Evolutionary conservation across 2,888 invertebrate genomes (phyloP).

Genomic region (Pinctada fucata): DNA sequence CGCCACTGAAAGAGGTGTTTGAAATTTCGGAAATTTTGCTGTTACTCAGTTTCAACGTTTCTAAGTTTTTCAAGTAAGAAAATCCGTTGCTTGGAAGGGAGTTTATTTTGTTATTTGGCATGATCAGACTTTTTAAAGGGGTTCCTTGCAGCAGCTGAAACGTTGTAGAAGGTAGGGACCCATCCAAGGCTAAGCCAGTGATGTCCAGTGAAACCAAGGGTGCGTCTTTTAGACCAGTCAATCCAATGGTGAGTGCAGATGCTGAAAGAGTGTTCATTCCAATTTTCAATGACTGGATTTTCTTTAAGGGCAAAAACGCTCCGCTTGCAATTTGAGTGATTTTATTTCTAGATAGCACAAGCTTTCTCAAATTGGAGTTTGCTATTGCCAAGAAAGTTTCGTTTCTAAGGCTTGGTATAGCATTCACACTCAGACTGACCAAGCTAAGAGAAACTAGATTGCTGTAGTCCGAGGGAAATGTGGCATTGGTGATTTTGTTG

Average conservation of each 20-base stretch:
- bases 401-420: constrained; percentile 48
- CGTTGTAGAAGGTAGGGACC: constrained; percentile 51
- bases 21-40: constrained; percentile 49
- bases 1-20: constrained; percentile 52
- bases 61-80: constrained; percentile 52
- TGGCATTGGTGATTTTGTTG: constrained; percentile 55
- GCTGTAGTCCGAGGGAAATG: constrained; percentile 52
- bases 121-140: constrained; percentile 51
- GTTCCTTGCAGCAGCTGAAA: constrained; percentile 55
- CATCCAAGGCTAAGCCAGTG: constrained; percentile 53
- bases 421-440: constrained; percentile 59
- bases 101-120: constrained; percentile 56
- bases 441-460: constrained; percentile 35
- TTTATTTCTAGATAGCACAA: constrained; percentile 58
- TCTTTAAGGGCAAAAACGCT: constrained; percentile 48
- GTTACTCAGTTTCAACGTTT: constrained; percentile 53
- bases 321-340: constrained; percentile 48
- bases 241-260: constrained; percentile 44
- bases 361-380: constrained; percentile 43
- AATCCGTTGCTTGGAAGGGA: constrained; percentile 49
- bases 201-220: constrained; percentile 59
- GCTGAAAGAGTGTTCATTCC: constrained; percentile 58
- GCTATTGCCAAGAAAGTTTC: constrained; percentile 50
- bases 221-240: constrained; percentile 48
- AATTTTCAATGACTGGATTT: constrained; percentile 59